Conservation (phyloP, 2,113 vertebrate species). For the Symphodus melops region DNA sequence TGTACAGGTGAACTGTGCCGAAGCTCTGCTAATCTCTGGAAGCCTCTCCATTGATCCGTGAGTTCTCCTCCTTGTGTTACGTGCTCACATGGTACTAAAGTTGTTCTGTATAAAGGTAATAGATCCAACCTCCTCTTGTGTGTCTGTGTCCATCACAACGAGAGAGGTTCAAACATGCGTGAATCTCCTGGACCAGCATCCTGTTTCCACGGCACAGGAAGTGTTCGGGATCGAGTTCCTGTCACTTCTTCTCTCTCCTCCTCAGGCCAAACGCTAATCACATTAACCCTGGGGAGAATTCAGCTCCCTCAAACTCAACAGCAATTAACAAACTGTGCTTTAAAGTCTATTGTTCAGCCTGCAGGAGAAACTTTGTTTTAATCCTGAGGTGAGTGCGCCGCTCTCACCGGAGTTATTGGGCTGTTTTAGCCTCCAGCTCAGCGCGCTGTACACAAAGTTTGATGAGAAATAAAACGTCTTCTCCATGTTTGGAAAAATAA, state of each 20-base stretch:
- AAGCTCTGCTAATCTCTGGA: no score
- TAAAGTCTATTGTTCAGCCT: constrained; percentile 25
- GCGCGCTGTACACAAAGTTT: neutral
- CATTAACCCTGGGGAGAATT: constrained; percentile 51
- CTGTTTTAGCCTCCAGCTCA: constrained; percentile 14
- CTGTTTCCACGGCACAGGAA: constrained; percentile 16
- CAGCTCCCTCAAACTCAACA: constrained; percentile 35
- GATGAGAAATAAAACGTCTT: constrained; percentile 24
- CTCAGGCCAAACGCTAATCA: constrained; percentile 36
- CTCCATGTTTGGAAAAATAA: constrained; percentile 23
- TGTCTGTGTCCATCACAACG: no score
- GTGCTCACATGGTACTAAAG: no score
- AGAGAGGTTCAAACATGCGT: neutral
- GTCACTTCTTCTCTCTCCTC: constrained; percentile 17
- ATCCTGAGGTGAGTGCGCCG: neutral
- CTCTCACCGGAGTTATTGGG: neutral
- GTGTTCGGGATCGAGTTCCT: neutral
- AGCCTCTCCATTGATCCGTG: no score
- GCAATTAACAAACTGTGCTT: constrained; percentile 51
- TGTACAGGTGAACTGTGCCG: neutral
- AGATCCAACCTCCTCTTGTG: no score
- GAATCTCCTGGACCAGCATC: neutral
- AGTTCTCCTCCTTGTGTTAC: no score
- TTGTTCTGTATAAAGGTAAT: no score
- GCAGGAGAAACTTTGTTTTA: neutral